phyloP scores from a whole-genome alignment of 2,113 vertebrate genomes.

The Pteruthius melanotis region DNA sequence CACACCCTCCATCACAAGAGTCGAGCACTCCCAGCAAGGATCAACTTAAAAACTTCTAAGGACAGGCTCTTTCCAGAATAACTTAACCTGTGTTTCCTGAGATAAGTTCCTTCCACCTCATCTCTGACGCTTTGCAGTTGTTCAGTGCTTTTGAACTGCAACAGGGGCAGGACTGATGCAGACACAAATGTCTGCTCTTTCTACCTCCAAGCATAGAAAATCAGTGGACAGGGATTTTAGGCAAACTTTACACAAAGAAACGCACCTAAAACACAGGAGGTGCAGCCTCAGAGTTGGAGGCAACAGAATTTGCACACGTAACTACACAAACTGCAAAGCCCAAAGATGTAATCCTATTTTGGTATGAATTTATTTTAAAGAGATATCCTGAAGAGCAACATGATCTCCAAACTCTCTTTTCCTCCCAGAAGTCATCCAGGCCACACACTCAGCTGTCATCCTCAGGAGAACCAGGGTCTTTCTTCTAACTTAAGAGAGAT shows the following conservation, averaged over 20 bases:
- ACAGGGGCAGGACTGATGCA: not conserved
- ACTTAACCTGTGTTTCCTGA: not conserved
- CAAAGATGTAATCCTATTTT: not conserved
- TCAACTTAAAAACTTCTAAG: not conserved
- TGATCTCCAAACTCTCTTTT: not conserved
- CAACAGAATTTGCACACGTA: not conserved
- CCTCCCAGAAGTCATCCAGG: not conserved
- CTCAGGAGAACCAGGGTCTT: not conserved
- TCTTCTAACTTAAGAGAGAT: not conserved
- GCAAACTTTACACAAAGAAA: not conserved
- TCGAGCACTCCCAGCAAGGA: not conserved
- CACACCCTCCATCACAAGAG: not conserved
- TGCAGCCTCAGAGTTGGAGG: not conserved
- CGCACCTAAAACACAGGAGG: not conserved
- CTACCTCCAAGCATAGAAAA: not conserved
- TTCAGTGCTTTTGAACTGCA: not conserved
- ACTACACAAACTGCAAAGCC: not conserved
- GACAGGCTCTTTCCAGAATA: not conserved
- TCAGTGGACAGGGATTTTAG: not conserved
- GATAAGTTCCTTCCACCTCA: not conserved
- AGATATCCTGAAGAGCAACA: not conserved
- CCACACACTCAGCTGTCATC: constrained; percentile 9
- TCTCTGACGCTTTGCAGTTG: not conserved
- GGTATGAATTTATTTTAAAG: constrained; percentile 11
- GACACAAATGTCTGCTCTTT: not conserved